Percentiles rank a stretch among this genome's conserved stretches.
Evolutionary conservation across 2,797 vertebrate genomes (phyloP).

Genomic region (Rhinophrynus dorsalis): DNA sequence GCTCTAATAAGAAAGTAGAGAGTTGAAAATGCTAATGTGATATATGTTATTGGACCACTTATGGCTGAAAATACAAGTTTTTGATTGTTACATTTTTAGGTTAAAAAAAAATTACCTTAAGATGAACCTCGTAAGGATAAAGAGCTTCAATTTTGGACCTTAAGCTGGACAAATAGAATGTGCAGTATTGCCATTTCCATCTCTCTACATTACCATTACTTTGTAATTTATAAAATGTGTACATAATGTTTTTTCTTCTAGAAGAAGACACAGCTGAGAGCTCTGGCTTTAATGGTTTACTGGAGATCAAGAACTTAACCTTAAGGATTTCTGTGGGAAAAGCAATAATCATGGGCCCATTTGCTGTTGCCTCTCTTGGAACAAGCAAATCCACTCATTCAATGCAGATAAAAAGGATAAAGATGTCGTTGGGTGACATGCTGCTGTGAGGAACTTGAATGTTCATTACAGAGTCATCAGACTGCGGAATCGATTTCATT

Average conservation of each 20-base stretch:
- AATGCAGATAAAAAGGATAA: conserved; percentile 57
- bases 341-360: conserved; percentile 52
- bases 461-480: conserved; percentile 55
- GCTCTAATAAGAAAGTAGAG: too few relatives aligned
- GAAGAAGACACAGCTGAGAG: not conserved
- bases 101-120: too few relatives aligned
- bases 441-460: conserved; percentile 52
- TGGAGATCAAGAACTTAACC: conserved; percentile 55
- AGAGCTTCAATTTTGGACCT: too few relatives aligned
- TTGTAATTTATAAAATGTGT: conserved; percentile 26
- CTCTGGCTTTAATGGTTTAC: conserved; percentile 25
- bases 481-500: conserved; percentile 58
- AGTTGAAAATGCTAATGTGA: too few relatives aligned
- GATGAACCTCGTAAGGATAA: too few relatives aligned
- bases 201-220: too few relatives aligned
- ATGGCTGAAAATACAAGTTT: too few relatives aligned
- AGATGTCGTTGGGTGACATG: conserved; percentile 56
- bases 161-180: too few relatives aligned
- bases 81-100: too few relatives aligned
- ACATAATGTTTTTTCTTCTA: not conserved
- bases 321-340: conserved; percentile 45
- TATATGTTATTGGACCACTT: too few relatives aligned
- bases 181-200: too few relatives aligned
- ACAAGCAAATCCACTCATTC: conserved; percentile 50
- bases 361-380: conserved; percentile 51